Conservation (phyloP, 1,140 invertebrate species). For the Drosophila pseudoananassae region DNA sequence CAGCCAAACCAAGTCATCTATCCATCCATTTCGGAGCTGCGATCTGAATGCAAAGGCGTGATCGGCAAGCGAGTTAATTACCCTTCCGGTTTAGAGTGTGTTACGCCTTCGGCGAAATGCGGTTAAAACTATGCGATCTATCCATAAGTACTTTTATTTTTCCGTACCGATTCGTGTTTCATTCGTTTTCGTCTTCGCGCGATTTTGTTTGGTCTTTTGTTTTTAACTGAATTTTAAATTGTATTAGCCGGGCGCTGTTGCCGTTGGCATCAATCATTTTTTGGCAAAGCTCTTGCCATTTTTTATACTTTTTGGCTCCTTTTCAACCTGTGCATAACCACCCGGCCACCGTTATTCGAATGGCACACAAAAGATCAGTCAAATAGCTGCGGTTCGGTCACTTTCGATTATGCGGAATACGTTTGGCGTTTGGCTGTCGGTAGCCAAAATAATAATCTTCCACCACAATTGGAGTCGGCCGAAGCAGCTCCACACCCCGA, state of each 20-base stretch:
- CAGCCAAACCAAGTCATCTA: slow-evolving; percentile 36
- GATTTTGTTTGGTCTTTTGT: slow-evolving; percentile 48
- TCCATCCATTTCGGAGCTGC: slow-evolving; percentile 14
- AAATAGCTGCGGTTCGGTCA: slow-evolving; percentile 79
- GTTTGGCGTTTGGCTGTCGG: slow-evolving; percentile 59
- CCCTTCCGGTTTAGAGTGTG: slow-evolving; percentile 83
- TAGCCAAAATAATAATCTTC: slow-evolving; percentile 79
- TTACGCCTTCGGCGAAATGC: slow-evolving; percentile 81
- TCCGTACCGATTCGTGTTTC: slow-evolving; percentile 18
- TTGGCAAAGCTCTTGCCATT: slow-evolving; percentile 33
- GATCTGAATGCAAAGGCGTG: slow-evolving; percentile 80
- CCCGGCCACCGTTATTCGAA: slow-evolving; percentile 54
- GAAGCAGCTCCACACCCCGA: background rate
- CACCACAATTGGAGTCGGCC: slow-evolving; percentile 57
- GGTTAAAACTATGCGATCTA: slow-evolving; percentile 75
- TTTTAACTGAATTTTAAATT: slow-evolving; percentile 79
- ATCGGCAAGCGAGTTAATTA: slow-evolving; percentile 83
- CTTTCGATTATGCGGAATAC: slow-evolving; percentile 83
- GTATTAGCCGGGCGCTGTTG: slow-evolving; percentile 62
- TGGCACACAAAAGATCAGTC: slow-evolving; percentile 66
- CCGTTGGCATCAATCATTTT: slow-evolving; percentile 78
- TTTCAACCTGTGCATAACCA: slow-evolving; percentile 68
- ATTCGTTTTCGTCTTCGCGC: slow-evolving; percentile 12
- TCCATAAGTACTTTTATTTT: slow-evolving; percentile 65
- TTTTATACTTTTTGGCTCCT: slow-evolving; percentile 14